Base-by-base conservation (phyloP, 1,140 invertebrate genomes). In the Patella vulgata region DNA sequence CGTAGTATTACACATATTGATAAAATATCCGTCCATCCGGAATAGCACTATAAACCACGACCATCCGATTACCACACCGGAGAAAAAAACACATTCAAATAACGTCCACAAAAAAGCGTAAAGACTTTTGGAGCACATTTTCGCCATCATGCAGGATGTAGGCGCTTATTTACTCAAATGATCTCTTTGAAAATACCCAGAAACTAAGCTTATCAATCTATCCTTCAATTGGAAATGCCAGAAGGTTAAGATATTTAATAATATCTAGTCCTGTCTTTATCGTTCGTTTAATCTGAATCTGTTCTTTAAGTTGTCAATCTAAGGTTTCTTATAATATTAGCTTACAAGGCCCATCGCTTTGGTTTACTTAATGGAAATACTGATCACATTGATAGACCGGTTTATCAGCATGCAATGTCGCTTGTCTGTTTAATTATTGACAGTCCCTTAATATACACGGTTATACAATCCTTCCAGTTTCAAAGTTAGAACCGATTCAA, bases 21-120 rank as follows among this genome's bases (percentile, higher is more conserved):
- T 46, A 48, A 78, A 75, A 54, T 72, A 78, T 11, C 48, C 56
- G 44, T 75, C 71, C 23, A 58, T 51, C 2, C 64, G 48, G 36
- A 78, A 54, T 11, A 70, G 63, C 17, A 71, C 54, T 9, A 61
- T 50, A 11, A 78, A 50, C 73, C 75, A 75, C 3, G 68, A 60
- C 75, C 75, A 78, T 43, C 73, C 75, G 21, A 75, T 65, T 19
- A 75, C 70, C 3, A 78, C 61, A 3, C 71, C 72, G n/a, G 73
- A 68, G 48, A 78, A 78, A 19, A 78, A 70, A 8, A 78, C 27
- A 47, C 75, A 78, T 30, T 78, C 75, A 11, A 78, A 48, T 5
- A 71, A 21, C 9, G 70, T 68, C 75, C 75, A 78, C 12, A 68
- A 44, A 44, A 78, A 59, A 2, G 68, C 46, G 19, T 50, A 50